phyloP scores from a whole-genome alignment of 2,797 vertebrate species.

The Neolamprologus multifasciatus region DNA sequence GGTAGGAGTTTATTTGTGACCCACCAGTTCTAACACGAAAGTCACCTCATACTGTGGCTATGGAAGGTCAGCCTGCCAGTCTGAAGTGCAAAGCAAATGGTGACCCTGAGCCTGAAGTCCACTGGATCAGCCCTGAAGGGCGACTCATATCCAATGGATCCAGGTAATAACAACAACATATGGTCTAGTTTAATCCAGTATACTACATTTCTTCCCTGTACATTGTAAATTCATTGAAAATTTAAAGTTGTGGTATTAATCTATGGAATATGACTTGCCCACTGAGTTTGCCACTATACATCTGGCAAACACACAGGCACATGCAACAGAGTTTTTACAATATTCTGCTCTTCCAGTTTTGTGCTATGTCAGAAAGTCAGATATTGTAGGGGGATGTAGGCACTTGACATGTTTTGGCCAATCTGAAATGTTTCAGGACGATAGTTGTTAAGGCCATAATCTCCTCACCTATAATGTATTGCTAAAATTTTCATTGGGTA shows the following conservation, averaged over 20 bases:
- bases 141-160: slow-evolving; percentile 74
- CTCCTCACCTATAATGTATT: neutral
- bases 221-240: neutral
- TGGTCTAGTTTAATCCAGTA: neutral
- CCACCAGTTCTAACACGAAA: slow-evolving; percentile 85
- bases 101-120: slow-evolving; percentile 78
- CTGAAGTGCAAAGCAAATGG: slow-evolving; percentile 80
- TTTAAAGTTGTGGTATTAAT: neutral
- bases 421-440: neutral
- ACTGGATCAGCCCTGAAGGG: slow-evolving; percentile 80
- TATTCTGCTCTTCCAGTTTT: neutral
- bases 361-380: neutral
- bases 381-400: neutral
- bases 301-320: neutral
- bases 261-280: neutral
- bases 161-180: slow-evolving; percentile 36
- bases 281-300: neutral
- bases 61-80: slow-evolving; percentile 78
- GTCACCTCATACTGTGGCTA: slow-evolving; percentile 72
- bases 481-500: neutral
- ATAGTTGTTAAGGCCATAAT: neutral
- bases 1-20: slow-evolving; percentile 86
- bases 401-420: slow-evolving; percentile 1
- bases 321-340: neutral
- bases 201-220: neutral